phyloP scores from a whole-genome alignment of 2,797 vertebrate genomes.

The Lagothrix lagotricha region DNA sequence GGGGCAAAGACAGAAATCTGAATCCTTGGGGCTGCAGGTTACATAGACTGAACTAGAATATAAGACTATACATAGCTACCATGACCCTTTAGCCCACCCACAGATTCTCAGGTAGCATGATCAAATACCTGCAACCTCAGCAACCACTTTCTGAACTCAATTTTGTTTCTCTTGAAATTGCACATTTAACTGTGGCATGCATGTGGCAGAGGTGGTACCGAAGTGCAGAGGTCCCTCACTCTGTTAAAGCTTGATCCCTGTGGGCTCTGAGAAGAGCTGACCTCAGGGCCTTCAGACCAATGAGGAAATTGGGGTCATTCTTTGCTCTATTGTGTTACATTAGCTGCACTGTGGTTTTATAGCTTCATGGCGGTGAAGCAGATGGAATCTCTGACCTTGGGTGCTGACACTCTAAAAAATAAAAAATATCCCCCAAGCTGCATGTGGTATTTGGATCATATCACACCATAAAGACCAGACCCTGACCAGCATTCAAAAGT shows the following conservation, averaged over 20 bases:
- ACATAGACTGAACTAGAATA: not conserved
- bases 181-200: constrained; percentile 48
- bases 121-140: constrained; percentile 11
- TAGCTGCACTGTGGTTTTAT: constrained; percentile 56
- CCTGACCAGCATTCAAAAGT: not conserved
- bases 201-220: not conserved
- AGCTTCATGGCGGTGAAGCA: constrained; percentile 67
- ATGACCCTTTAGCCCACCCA: not conserved
- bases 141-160: constrained; percentile 61
- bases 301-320: constrained; percentile 73
- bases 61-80: not conserved
- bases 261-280: constrained; percentile 58
- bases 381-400: constrained; percentile 68
- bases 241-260: constrained; percentile 27
- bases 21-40: not conserved
- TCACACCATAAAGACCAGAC: constrained; percentile 5
- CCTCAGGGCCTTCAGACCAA: constrained; percentile 31
- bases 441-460: constrained; percentile 38
- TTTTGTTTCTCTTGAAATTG: constrained; percentile 64
- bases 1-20: not conserved
- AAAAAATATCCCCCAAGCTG: not conserved
- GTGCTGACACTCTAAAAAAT: constrained; percentile 62
- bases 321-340: constrained; percentile 63
- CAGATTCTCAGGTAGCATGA: not conserved
- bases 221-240: constrained; percentile 26